These are phyloP conservation scores for Dicyrtomina minuta DNA, from an alignment of 2,888 invertebrate species.

Conservation along the genomic window DNA sequence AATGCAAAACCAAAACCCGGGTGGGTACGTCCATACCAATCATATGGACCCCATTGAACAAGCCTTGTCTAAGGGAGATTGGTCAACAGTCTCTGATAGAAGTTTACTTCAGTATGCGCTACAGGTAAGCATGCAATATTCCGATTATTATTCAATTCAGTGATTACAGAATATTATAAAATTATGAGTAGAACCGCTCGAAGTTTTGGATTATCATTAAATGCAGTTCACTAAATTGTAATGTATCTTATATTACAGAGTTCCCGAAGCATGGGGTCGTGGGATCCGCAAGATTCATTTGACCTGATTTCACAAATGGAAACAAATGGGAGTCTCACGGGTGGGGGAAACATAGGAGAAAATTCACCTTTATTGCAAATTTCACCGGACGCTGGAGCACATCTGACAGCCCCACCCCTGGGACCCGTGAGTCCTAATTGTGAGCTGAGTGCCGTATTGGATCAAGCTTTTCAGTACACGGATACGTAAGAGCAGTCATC, in stretches of 20 bases:
- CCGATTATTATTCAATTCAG: neutral
- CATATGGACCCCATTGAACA: conserved; percentile 53
- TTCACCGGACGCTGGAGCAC: conserved; percentile 50
- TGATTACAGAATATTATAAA: neutral
- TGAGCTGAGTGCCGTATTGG: conserved; percentile 52
- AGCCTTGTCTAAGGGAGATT: conserved; percentile 52
- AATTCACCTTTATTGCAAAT: conserved; percentile 52
- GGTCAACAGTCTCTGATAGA: conserved; percentile 51
- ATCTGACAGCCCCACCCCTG: conserved; percentile 47
- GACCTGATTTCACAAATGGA: conserved; percentile 53
- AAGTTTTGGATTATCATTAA: conserved; percentile 1
- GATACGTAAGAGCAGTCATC: conserved; percentile 43
- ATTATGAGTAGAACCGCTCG: neutral
- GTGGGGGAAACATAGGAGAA: conserved; percentile 48
- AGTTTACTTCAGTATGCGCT: conserved; percentile 53
- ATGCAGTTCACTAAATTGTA: neutral
- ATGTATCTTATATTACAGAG: conserved; percentile 39
- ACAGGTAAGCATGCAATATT: conserved; percentile 41
- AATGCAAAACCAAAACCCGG: conserved; percentile 39
- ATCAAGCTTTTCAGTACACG: conserved; percentile 53
- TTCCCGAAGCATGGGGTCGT: conserved; percentile 50
- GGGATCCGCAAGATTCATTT: conserved; percentile 53
- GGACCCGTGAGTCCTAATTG: conserved; percentile 52
- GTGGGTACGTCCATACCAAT: conserved; percentile 46
- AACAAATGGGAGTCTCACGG: conserved; percentile 49